phyloP scores from a whole-genome alignment of 1,140 invertebrate species.

The Coenobita brevimanus region DNA sequence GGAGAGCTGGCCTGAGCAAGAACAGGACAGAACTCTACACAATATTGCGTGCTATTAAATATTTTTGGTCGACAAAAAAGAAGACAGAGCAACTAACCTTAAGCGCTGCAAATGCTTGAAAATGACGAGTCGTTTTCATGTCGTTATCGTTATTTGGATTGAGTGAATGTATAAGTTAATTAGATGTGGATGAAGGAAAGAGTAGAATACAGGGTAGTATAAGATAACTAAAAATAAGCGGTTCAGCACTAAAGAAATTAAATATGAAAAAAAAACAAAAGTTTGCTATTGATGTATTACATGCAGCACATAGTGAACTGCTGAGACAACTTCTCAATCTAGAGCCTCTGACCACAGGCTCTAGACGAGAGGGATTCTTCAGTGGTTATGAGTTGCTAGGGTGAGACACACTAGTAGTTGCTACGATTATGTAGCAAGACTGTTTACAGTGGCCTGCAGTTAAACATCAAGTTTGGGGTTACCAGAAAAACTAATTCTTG shows the following conservation, averaged over 20 bases:
- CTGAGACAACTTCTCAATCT: constrained; percentile 60
- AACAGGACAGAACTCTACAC: too few relatives aligned
- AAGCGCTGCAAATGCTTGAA: constrained; percentile 39
- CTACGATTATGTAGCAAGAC: not conserved
- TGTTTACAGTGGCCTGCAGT: too few relatives aligned
- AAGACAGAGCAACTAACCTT: constrained; percentile 37
- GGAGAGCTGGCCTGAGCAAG: too few relatives aligned
- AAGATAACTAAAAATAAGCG: too few relatives aligned
- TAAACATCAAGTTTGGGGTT: too few relatives aligned
- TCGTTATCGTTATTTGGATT: constrained; percentile 24
- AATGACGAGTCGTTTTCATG: constrained; percentile 52
- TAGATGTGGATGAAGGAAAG: constrained; percentile 5
- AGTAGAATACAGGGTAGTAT: too few relatives aligned
- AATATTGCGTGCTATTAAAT: too few relatives aligned
- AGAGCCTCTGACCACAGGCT: constrained; percentile 55
- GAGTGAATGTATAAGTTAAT: too few relatives aligned
- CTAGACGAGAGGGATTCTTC: constrained; percentile 58
- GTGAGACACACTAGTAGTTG: not conserved
- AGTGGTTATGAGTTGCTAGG: not conserved
- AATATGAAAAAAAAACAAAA: constrained; percentile 49
- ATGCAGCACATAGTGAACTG: constrained; percentile 34
- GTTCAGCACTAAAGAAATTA: constrained; percentile 19
- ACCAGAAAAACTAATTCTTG: too few relatives aligned
- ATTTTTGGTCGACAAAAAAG: not conserved
- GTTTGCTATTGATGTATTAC: constrained; percentile 42